phyloP scores from a whole-genome alignment of 2,888 invertebrate genomes.

The Spilarctia lutea region DNA sequence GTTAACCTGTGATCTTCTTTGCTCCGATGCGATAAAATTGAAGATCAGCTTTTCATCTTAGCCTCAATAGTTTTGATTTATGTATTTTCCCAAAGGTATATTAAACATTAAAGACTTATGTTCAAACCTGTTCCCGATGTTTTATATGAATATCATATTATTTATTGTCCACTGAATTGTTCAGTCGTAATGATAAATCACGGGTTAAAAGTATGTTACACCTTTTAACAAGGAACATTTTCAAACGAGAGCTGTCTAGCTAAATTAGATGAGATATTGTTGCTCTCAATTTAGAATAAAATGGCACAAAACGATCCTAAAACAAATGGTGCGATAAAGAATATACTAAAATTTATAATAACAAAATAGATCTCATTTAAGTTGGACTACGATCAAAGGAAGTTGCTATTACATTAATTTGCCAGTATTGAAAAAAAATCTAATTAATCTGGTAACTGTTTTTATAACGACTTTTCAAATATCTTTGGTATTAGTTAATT shows the following conservation, averaged over 20 bases:
- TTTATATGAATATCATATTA: not conserved
- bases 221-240: constrained; percentile 17
- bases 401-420: not conserved
- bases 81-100: constrained; percentile 27
- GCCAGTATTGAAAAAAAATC: not conserved
- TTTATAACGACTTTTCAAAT: not conserved
- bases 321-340: not conserved
- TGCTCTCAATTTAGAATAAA: constrained; percentile 31
- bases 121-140: not conserved
- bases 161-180: constrained; percentile 30
- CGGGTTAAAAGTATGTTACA: constrained; percentile 2
- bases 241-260: constrained; percentile 17
- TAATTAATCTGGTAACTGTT: not conserved
- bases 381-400: constrained; percentile 20
- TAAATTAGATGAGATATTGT: constrained; percentile 32
- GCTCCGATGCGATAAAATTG: not conserved
- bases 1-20: not conserved
- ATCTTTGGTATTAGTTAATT: not conserved
- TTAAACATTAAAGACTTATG: constrained; percentile 38
- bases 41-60: constrained; percentile 47
- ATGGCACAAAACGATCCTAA: constrained; percentile 1
- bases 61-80: constrained; percentile 40
- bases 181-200: constrained; percentile 16
- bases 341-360: constrained; percentile 21
- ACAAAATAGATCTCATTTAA: constrained; percentile 22